phyloP scores from a whole-genome alignment of 2,797 vertebrate species.

The Moxostoma hubbsi region DNA sequence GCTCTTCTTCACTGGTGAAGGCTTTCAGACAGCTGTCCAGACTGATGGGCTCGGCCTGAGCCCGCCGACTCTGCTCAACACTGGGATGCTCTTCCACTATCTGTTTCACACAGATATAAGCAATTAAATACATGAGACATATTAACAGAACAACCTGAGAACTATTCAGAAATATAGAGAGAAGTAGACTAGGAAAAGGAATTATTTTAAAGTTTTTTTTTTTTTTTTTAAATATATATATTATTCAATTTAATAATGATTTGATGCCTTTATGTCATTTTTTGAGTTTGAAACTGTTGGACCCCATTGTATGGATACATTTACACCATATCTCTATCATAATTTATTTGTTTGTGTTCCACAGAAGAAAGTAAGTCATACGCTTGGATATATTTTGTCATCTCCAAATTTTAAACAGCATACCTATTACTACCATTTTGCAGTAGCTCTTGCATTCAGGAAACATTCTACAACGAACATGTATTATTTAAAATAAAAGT shows the following conservation, averaged over 20 bases:
- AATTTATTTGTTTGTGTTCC: no score
- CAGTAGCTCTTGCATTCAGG: neutral
- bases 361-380: no score
- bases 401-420: neutral
- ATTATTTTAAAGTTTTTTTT: neutral
- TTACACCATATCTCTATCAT: no score
- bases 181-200: neutral
- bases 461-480: no score
- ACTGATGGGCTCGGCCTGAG: slow-evolving; percentile 98
- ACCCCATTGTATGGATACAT: no score
- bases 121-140: neutral
- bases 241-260: no score
- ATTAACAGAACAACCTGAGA: neutral
- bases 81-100: slow-evolving; percentile 95
- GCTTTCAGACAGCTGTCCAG: slow-evolving; percentile 95
- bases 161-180: neutral
- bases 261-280: no score
- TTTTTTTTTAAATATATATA: neutral
- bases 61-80: slow-evolving; percentile 91
- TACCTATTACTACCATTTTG: neutral
- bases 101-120: slow-evolving; percentile 67
- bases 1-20: slow-evolving; percentile 96
- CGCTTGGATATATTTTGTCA: neutral
- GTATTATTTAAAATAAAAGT: neutral
- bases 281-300: no score